Conservation (phyloP, 1,140 invertebrate genomes). For the Venturia canescens region DNA sequence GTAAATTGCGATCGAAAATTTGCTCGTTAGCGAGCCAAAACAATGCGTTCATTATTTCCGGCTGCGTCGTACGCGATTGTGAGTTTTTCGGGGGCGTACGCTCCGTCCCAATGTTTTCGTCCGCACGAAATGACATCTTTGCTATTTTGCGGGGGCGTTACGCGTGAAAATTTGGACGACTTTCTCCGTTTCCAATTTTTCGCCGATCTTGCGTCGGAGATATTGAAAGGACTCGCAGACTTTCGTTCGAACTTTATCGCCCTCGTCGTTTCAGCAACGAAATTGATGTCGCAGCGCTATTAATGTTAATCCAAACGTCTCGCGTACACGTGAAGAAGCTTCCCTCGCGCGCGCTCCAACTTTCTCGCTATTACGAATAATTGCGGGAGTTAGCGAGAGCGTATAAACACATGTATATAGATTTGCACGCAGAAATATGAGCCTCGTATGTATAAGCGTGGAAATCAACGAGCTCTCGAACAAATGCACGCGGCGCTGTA, state of each 20-base stretch:
- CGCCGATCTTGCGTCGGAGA: too few species aligned
- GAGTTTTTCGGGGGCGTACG: not conserved
- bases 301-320: not conserved
- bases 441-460: not conserved
- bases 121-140: not conserved
- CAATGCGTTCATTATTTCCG: slow-evolving; percentile 58
- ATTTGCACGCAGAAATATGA: not conserved
- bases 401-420: not conserved
- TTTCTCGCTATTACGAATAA: slow-evolving; percentile 63
- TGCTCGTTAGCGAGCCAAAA: not conserved
- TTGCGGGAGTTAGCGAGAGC: slow-evolving; percentile 49
- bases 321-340: not conserved
- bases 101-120: not conserved
- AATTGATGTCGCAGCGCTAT: not conserved
- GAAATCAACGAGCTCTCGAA: slow-evolving; percentile 16
- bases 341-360: slow-evolving; percentile 46
- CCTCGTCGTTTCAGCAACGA: not conserved
- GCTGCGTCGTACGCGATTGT: slow-evolving; percentile 1
- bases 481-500: too few species aligned
- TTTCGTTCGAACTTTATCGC: too few species aligned
- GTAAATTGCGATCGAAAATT: not conserved
- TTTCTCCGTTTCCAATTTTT: too few species aligned
- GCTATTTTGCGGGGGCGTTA: too few species aligned
- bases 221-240: too few species aligned
- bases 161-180: too few species aligned